A percentile compares a stretch with the other conserved stretches of the same genome.
phyloP scores from a whole-genome alignment of 2,797 vertebrate genomes.

The Karalla daura region DNA sequence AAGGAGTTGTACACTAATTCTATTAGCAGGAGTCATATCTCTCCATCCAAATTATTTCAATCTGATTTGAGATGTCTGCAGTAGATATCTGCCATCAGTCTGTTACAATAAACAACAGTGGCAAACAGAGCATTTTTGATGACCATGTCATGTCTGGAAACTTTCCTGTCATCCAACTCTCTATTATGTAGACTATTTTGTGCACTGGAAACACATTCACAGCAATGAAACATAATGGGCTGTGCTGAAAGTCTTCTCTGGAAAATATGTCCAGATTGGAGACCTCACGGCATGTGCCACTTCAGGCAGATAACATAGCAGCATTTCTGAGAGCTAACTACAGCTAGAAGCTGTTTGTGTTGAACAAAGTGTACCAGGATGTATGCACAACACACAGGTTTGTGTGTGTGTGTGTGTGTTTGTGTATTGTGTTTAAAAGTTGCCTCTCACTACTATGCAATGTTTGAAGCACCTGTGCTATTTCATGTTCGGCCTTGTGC shows the following conservation, averaged over 20 bases:
- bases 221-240: neutral
- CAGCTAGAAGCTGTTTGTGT: constrained; percentile 33
- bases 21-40: constrained; percentile 29
- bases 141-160: neutral
- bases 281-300: constrained; percentile 29
- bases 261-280: constrained; percentile 53
- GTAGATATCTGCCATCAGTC: constrained; percentile 38
- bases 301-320: constrained; percentile 56
- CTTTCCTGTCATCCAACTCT: neutral
- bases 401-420: neutral
- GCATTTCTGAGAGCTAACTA: constrained; percentile 26
- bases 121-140: neutral
- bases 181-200: neutral
- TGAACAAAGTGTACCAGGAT: constrained; percentile 9
- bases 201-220: constrained; percentile 2
- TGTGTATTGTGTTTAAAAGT: neutral
- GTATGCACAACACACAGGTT: neutral
- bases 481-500: neutral
- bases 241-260: neutral
- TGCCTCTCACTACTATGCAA: neutral
- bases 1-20: constrained; percentile 26
- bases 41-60: constrained; percentile 48
- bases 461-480: neutral
- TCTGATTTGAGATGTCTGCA: constrained; percentile 53
- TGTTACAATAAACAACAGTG: constrained; percentile 32